Conservation (phyloP, 2,113 vertebrate genomes). For the Blennius ocellaris region DNA sequence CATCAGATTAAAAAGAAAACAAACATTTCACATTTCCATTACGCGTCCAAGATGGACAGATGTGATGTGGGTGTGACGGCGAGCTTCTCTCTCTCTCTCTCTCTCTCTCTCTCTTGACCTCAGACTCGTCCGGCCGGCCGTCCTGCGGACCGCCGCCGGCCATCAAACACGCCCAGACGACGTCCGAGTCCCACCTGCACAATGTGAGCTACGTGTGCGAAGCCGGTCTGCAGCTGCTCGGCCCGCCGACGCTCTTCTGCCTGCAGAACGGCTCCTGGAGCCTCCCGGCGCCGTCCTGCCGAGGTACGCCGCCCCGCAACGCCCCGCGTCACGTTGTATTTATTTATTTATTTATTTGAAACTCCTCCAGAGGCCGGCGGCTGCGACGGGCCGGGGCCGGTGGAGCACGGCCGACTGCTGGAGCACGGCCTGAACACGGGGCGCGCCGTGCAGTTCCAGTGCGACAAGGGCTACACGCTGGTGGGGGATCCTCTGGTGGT, state of each 20-base stretch:
- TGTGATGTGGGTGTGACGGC: too few relatives aligned
- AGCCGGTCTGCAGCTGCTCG: constrained; percentile 87
- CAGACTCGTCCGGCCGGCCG: constrained; percentile 68
- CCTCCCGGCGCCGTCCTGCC: constrained; percentile 87
- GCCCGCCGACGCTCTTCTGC: constrained; percentile 84
- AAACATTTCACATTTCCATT: too few relatives aligned
- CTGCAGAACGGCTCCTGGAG: constrained; percentile 90
- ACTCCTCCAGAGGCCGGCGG: constrained; percentile 58
- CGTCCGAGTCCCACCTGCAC: constrained; percentile 83
- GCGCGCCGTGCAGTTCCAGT: constrained; percentile 85
- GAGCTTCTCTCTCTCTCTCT: too few relatives aligned
- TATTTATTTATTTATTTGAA: too few relatives aligned
- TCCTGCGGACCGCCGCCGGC: constrained; percentile 88
- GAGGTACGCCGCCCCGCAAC: constrained; percentile 73
- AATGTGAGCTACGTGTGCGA: constrained; percentile 88
- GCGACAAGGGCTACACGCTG: constrained; percentile 89
- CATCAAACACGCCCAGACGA: constrained; percentile 84
- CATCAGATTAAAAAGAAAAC: too few relatives aligned
- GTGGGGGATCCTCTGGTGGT: constrained; percentile 84
- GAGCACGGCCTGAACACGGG: constrained; percentile 86
- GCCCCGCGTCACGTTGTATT: too few relatives aligned
- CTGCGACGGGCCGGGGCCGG: constrained; percentile 82
- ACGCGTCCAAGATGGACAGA: too few relatives aligned
- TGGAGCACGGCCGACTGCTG: constrained; percentile 85
- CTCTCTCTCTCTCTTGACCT: too few relatives aligned